A percentile compares a stretch with the other conserved stretches of the same genome.
Conservation (phyloP, 1,140 invertebrate species). For the Heliconius nattereri region DNA sequence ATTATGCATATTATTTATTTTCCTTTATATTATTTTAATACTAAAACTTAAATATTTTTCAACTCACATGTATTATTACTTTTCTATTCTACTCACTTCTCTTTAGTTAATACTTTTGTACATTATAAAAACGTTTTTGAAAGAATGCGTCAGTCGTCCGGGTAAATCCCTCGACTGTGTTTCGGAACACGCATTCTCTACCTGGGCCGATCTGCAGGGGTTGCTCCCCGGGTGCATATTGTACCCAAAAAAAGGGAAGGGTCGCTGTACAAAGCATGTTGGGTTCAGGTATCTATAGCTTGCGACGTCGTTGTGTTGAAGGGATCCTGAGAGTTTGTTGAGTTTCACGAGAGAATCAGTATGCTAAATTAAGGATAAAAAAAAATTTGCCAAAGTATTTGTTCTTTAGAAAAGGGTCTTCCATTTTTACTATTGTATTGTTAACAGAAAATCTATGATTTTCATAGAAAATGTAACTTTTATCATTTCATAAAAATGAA, state of each 20-base stretch:
- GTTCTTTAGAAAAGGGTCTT: neutral
- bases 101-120: conserved; percentile 40
- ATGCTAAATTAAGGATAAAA: neutral
- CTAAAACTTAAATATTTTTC: neutral
- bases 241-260: conserved; percentile 76
- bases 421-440: too few species aligned
- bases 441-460: neutral
- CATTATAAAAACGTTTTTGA: conserved; percentile 37
- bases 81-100: conserved; percentile 17
- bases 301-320: conserved; percentile 27
- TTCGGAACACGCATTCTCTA: conserved; percentile 57
- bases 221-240: conserved; percentile 66
- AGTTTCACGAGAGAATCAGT: conserved; percentile 15
- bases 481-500: too few species aligned
- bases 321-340: conserved; percentile 1
- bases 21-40: neutral
- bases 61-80: neutral
- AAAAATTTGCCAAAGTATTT: neutral
- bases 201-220: conserved; percentile 65
- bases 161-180: conserved; percentile 60
- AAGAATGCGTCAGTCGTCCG: conserved; percentile 53
- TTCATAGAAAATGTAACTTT: neutral
- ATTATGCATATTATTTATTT: neutral
- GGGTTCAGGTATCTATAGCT: conserved; percentile 61
- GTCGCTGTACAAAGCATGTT: conserved; percentile 64